Base-by-base conservation (phyloP, 2,113 vertebrate species). In the Anthoscopus minutus region DNA sequence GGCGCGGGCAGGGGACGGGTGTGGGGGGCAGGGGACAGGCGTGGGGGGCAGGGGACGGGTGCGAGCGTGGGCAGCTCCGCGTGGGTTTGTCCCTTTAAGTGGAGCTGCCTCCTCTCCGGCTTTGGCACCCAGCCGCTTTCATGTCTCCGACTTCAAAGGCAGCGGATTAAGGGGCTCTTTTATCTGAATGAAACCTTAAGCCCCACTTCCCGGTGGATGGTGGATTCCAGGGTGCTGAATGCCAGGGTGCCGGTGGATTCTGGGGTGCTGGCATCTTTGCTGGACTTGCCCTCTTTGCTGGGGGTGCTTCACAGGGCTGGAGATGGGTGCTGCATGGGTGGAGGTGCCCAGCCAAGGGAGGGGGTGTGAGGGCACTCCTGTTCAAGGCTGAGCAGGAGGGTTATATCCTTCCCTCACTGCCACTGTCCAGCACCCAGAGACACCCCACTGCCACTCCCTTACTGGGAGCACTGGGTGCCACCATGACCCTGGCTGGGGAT, bases 141-240 rank as follows among this genome's bases (percentile, higher is more conserved):
- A 97, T 95, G 96, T 96, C 92, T 97, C 89, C 33, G 58, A 96
- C 97, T 97, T 98, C 97, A 97, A 97, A 97, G 97, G 97, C 95
- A 73, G 92, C 50, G 80, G 97, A 97, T 97, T 97, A 97, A 95
- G 95, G 88, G 79, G 93, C 96, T 95, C 96, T 96, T 97, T 97
- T 97, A 97, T 97, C 95, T 86, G 94, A 97, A 97, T 96, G 96
- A 93, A 96, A 97, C 96, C 91, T 88, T 94, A 95, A 96, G 94
- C 95, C 60, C 31, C 42, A 1, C 51, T 88, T 96, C 80, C 88
- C 47, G 1, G 65, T 69, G 66, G 45, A 89, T 91, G 65, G 85
- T 61, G 83, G 64, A 79, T 82, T 57, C 76, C 15, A 20, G 64
- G 81, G 64, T 81, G 61, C 76, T 56, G 89, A 69, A 70, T 83